These are phyloP conservation scores for Candidula unifasciata DNA, from an alignment of 2,888 invertebrate genomes.

Conservation along the genomic window DNA sequence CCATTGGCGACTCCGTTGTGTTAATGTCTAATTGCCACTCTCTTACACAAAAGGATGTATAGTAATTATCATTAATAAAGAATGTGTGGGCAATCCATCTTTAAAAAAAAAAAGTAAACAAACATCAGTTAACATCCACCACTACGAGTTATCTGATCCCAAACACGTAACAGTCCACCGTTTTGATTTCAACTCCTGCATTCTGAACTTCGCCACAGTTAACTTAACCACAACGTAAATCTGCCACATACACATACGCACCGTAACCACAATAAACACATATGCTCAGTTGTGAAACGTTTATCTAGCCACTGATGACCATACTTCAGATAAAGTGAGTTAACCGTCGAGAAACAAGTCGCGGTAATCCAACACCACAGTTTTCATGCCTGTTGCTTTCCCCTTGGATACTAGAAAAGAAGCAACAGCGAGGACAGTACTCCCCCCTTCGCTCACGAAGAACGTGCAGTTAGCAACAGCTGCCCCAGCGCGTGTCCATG, in stretches of 20 bases:
- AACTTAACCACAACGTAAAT: no score
- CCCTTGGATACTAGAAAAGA: not conserved
- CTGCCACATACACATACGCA: no score
- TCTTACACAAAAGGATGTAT: no score
- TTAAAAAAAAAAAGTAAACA: no score
- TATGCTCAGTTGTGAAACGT: no score
- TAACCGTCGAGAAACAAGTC: not conserved
- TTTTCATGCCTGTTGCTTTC: slow-evolving; percentile 40
- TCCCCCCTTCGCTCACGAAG: not conserved
- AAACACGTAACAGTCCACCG: not conserved
- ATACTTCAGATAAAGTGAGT: not conserved
- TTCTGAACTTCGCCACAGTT: not conserved
- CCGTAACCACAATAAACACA: no score
- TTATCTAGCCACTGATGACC: not conserved
- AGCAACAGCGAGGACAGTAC: not conserved
- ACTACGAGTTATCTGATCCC: no score
- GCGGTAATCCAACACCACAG: slow-evolving; percentile 39
- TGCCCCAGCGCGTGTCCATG: slow-evolving; percentile 23
- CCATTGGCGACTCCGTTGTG: no score
- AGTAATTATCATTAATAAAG: no score
- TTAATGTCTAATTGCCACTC: no score
- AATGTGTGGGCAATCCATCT: no score
- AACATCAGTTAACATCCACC: no score
- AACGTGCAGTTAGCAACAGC: slow-evolving; percentile 28
- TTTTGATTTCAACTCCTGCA: not conserved